phyloP scores from a whole-genome alignment of 2,888 invertebrate species.

The Pemphredon lugubris region DNA sequence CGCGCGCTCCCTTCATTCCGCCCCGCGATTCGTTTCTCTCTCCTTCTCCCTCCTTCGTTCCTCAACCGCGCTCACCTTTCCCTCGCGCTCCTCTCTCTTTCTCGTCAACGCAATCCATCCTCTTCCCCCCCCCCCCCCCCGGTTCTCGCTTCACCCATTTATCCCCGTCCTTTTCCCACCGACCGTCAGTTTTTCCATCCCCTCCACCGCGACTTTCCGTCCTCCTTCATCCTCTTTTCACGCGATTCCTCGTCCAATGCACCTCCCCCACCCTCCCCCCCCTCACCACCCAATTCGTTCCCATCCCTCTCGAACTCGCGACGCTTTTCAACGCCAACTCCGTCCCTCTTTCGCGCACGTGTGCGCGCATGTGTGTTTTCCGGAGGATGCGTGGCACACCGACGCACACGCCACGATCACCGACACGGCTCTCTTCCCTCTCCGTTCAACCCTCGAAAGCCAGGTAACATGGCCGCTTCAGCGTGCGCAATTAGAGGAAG shows the following conservation, averaged over 20 bases:
- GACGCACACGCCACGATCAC: neutral
- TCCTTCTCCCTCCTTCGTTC: constrained; percentile 17
- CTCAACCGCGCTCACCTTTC: constrained; percentile 14
- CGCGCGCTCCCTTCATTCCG: constrained; percentile 19
- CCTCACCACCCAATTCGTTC: neutral
- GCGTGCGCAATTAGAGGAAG: constrained; percentile 79
- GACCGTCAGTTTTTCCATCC: no score
- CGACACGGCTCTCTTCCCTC: constrained; percentile 61
- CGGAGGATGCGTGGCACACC: neutral
- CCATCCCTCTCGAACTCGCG: neutral
- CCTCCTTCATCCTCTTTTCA: no score
- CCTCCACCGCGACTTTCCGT: no score
- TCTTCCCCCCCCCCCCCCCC: neutral
- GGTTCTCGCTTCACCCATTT: neutral
- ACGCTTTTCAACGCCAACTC: neutral
- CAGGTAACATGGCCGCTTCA: constrained; percentile 77
- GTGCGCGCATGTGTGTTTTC: neutral
- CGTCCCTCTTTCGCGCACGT: neutral
- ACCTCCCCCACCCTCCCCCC: no score
- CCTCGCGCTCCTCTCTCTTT: constrained; percentile 25
- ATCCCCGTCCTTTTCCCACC: constrained; percentile 30
- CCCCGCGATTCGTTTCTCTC: constrained; percentile 13
- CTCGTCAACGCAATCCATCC: constrained; percentile 22
- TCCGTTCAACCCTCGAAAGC: constrained; percentile 67
- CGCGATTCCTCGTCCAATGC: neutral